A percentile compares a stretch with the other conserved stretches of the same genome.
Conservation (phyloP, 1,140 invertebrate genomes). For the Melipona quadrifasciata region DNA sequence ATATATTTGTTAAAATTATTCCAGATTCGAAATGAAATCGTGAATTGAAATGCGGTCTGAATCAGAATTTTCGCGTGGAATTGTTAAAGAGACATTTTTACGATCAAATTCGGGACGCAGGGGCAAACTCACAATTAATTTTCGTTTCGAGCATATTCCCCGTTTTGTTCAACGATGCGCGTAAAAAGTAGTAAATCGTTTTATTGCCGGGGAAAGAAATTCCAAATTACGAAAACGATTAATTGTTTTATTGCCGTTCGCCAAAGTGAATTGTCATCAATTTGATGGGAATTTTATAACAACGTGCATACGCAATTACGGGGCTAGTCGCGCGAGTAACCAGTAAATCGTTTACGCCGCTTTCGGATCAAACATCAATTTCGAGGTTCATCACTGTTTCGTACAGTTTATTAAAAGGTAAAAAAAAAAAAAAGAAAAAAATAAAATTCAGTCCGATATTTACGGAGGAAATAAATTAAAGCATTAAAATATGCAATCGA, state of each 20-base stretch:
- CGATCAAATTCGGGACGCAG: not conserved
- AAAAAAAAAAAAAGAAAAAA: not conserved
- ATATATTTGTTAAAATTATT: too few relatives aligned
- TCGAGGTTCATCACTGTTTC: not conserved
- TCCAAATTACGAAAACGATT: not conserved
- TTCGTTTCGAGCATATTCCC: not conserved
- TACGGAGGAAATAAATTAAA: not conserved
- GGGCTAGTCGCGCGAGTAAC: not conserved
- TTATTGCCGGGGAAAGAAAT: not conserved
- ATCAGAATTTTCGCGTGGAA: not conserved
- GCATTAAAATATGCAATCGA: too few relatives aligned
- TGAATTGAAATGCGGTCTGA: not conserved
- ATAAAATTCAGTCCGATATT: too few relatives aligned
- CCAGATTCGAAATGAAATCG: not conserved
- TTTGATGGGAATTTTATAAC: not conserved
- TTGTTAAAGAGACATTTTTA: not conserved
- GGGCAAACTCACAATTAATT: not conserved
- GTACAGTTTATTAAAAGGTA: not conserved
- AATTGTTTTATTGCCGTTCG: not conserved
- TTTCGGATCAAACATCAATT: not conserved
- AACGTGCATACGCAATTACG: not conserved
- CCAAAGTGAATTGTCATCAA: not conserved
- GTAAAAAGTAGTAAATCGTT: not conserved
- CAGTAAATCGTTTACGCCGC: not conserved
- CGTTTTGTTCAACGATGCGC: not conserved